These are phyloP conservation scores for Benitochromis conjunctus DNA, from an alignment of 2,113 vertebrate species.

Conservation along the genomic window DNA sequence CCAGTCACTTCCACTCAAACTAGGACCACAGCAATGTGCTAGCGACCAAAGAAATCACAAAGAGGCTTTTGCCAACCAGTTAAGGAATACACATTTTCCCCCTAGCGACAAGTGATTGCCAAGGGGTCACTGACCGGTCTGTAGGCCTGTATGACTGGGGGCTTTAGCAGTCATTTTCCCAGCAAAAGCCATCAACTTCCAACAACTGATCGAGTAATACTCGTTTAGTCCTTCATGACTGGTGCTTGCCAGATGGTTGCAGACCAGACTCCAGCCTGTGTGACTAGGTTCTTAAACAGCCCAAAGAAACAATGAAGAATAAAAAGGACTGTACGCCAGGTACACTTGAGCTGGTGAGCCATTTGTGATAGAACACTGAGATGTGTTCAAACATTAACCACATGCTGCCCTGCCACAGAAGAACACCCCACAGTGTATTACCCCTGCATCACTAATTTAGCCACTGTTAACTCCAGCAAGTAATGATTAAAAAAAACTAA, in stretches of 20 bases:
- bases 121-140: background rate
- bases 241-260: background rate
- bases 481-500: background rate
- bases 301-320: background rate
- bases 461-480: background rate
- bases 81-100: background rate
- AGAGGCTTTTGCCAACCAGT: background rate
- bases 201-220: background rate
- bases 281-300: background rate
- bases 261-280: background rate
- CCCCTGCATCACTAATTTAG: background rate
- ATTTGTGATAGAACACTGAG: background rate
- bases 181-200: background rate
- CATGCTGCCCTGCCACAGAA: background rate
- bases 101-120: background rate
- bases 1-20: background rate
- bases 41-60: background rate
- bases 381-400: slow-evolving; percentile 29
- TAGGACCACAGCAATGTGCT: background rate
- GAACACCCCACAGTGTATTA: background rate
- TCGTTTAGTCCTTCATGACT: background rate
- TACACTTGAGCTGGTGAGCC: background rate
- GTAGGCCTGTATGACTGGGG: background rate
- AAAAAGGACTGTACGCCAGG: background rate
- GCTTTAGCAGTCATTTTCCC: background rate